Evolutionary conservation across 2,797 vertebrate species (phyloP), one percentile per base, ranked within the genome.

Genomic region (Crocodylus rhombifer): DNA sequence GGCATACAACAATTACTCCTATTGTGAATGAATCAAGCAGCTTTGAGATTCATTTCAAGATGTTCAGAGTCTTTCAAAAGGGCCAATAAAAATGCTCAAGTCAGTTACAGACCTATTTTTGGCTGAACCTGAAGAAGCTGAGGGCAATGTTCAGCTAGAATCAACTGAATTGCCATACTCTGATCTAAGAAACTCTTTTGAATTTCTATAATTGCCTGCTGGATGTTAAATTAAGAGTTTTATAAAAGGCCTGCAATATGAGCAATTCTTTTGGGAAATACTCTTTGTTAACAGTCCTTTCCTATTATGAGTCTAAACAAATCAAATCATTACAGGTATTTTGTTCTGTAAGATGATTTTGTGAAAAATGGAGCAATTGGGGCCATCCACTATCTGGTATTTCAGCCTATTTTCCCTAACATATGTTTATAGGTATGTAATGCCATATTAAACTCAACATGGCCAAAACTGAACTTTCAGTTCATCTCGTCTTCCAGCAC

Each of bases 161-260:
- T 42, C 21, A 33, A 26, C 62, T 26, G 6, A 8, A 1, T 76
- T 57, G 20, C 60, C 13, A 7, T 0, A 0, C 18, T 2, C 21
- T 60, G 42, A 42, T 51, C 12, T 0, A 4, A 69, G 2, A 23
- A 20, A 10, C 7, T 12, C 23, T 23, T 88, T 77, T 71, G 69
- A 58, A 2, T 86, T 77, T 42, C 42, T 80, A 25, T 63, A 86
- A 60, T 74, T 86, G 58, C 56, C 56, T 11, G 8, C 36, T 80
- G 69, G 67, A 88, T 56, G 76, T 42, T 0, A 15, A 86, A 67
- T 58, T 18, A 63, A 77, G 55, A 81, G 56, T 58, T 58, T 11
- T 62, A 21, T 60, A 36, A 67, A 84, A 90, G 55, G 10, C 36
- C 26, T 88, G 64, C 42, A 83, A 15, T 76, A 77, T 94, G 75